Percentiles rank a stretch among this genome's conserved stretches.
Evolutionary conservation across 2,797 vertebrate species (phyloP).

Genomic region (Anolis apletophallus): DNA sequence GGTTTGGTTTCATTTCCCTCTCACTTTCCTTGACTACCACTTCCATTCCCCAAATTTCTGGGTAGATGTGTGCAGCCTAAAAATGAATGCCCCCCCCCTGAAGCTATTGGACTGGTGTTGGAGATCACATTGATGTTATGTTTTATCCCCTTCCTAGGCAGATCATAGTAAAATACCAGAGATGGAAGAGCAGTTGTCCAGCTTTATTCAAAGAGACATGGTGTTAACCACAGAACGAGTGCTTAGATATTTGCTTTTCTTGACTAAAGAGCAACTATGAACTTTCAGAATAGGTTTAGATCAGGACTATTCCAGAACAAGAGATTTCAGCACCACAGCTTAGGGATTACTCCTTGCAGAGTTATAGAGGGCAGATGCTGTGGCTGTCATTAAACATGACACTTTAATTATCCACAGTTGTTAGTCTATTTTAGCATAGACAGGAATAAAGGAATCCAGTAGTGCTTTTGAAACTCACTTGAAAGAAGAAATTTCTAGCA

Average conservation of each 20-base stretch:
- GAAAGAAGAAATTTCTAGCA: no score
- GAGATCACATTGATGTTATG: not conserved
- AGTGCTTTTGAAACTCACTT: no score
- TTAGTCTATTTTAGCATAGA: no score
- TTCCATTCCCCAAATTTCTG: not conserved
- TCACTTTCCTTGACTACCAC: slow-evolving; percentile 43
- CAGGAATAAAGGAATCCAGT: no score
- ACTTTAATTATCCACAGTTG: no score
- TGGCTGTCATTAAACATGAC: no score
- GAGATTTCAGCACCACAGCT: no score
- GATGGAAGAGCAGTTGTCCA: not conserved
- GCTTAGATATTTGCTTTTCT: not conserved
- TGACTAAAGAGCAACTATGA: not conserved
- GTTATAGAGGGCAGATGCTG: no score
- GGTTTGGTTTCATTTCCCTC: slow-evolving; percentile 56
- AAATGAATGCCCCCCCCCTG: not conserved
- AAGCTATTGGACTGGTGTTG: not conserved
- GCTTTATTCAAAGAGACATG: not conserved
- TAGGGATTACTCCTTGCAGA: no score
- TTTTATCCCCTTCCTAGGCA: not conserved
- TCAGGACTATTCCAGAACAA: no score
- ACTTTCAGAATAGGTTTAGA: not conserved
- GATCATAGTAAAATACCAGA: not conserved
- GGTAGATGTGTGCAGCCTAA: not conserved
- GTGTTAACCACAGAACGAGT: not conserved